A percentile compares a stretch with the other conserved stretches of the same genome.
These are phyloP conservation scores for Gryon sp. DNA, from an alignment of 1,140 invertebrate genomes.

Conservation along the genomic window DNA sequence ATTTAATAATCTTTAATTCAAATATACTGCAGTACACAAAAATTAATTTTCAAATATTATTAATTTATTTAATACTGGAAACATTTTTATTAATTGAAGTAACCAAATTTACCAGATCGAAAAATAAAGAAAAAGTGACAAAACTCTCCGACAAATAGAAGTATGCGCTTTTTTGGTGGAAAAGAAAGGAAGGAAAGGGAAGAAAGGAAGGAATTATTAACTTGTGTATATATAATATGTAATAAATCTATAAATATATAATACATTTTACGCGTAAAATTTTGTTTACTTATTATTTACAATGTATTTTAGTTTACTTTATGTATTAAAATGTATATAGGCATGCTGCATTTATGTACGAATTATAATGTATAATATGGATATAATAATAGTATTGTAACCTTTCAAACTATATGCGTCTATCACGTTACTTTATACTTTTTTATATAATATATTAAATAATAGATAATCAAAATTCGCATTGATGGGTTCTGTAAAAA, in stretches of 20 bases:
- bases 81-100: not conserved
- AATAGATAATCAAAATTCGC: no score
- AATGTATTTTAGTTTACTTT: not conserved
- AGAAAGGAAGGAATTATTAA: no score
- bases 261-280: conserved; percentile 22
- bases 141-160: conserved; percentile 2
- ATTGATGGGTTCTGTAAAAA: no score
- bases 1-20: no score
- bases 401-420: no score
- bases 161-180: no score
- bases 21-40: no score
- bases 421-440: no score
- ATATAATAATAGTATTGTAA: no score
- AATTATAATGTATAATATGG: not conserved
- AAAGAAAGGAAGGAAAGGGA: no score
- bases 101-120: no score
- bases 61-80: not conserved
- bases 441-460: no score
- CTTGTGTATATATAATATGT: conserved; percentile 7
- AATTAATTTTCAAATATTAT: not conserved
- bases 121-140: not conserved
- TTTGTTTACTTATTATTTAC: conserved; percentile 12
- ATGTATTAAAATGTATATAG: not conserved
- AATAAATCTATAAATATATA: conserved; percentile 24
- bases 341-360: not conserved